A percentile compares a stretch with the other conserved stretches of the same genome.
Evolutionary conservation across 2,888 invertebrate genomes (phyloP).

Genomic region (Leucophenga maculata): DNA sequence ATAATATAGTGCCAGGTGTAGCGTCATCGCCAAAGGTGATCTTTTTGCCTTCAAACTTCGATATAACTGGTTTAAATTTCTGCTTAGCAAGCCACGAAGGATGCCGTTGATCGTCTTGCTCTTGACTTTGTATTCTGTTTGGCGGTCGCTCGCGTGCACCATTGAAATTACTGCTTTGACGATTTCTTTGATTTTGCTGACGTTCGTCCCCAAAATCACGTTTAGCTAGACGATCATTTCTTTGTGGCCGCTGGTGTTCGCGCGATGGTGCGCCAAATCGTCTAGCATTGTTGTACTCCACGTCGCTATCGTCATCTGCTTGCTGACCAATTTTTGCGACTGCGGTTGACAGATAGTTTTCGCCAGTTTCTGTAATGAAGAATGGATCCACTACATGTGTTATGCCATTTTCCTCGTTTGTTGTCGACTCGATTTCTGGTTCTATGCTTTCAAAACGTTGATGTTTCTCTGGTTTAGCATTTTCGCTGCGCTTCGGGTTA

Average conservation of each 20-base stretch:
- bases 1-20: conserved; percentile 1
- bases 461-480: conserved; percentile 18
- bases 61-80: conserved; percentile 65
- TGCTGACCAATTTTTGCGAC: conserved; percentile 48
- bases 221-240: neutral
- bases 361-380: conserved; percentile 68
- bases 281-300: conserved; percentile 34
- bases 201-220: neutral
- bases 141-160: neutral
- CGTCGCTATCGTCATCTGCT: conserved; percentile 39
- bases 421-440: neutral
- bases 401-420: conserved; percentile 22
- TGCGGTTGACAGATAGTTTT: conserved; percentile 68
- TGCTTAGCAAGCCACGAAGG: conserved; percentile 72
- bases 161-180: neutral
- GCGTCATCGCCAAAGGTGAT: conserved; percentile 63
- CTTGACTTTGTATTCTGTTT: conserved; percentile 1
- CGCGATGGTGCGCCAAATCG: neutral
- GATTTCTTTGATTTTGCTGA: neutral
- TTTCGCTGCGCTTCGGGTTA: neutral
- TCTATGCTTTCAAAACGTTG: conserved; percentile 15
- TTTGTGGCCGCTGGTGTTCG: conserved; percentile 20
- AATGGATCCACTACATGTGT: conserved; percentile 66
- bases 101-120: conserved; percentile 45
- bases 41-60: conserved; percentile 68